phyloP scores from a whole-genome alignment of 2,113 vertebrate genomes.

The Anseranas semipalmata region DNA sequence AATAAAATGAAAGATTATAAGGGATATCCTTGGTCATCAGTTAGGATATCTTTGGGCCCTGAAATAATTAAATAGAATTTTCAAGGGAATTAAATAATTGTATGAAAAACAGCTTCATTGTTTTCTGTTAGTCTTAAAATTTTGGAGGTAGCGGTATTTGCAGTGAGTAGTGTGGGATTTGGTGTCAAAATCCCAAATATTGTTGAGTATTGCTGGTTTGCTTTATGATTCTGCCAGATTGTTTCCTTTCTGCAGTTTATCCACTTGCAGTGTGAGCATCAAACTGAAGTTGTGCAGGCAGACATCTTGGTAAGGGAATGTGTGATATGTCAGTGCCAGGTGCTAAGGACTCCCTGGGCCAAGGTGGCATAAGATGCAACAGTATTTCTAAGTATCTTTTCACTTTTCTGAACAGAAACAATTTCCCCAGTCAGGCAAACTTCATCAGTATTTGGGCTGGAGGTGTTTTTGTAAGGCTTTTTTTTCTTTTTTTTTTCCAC shows the following conservation, averaged over 20 bases:
- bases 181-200: not conserved
- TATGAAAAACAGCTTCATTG: not conserved
- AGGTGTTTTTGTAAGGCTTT: not conserved
- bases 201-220: not conserved
- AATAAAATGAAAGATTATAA: not conserved
- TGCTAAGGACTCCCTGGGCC: not conserved
- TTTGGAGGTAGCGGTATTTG: not conserved
- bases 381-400: not conserved
- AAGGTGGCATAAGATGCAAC: not conserved
- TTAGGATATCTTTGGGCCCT: not conserved
- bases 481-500: rapidly evolving
- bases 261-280: not conserved
- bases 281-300: not conserved
- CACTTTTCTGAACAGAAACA: not conserved
- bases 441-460: not conserved
- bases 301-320: not conserved
- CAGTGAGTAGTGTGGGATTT: not conserved
- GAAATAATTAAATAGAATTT: not conserved
- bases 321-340: not conserved
- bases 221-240: not conserved
- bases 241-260: not conserved
- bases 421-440: not conserved
- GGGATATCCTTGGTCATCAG: not conserved
- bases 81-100: not conserved
- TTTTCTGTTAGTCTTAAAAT: not conserved